Conservation (phyloP, 2,888 invertebrate genomes). For the Drosophila imparisetae region DNA sequence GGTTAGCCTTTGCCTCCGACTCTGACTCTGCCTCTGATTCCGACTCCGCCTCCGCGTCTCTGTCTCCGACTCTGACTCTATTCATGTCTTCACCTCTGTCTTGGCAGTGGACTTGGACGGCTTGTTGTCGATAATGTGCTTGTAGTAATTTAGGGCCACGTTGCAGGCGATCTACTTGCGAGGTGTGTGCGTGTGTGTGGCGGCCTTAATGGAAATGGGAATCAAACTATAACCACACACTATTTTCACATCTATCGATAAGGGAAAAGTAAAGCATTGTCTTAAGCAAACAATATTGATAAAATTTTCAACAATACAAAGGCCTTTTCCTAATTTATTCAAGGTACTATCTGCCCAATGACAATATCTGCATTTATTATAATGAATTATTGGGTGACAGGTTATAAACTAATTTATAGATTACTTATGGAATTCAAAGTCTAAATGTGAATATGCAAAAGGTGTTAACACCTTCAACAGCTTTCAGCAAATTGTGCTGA, state of each 20-base stretch:
- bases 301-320: neutral
- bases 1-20: conserved; percentile 37
- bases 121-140: conserved; percentile 74
- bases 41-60: neutral
- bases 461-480: conserved; percentile 32
- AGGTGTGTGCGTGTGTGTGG: conserved; percentile 22
- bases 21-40: neutral
- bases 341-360: neutral
- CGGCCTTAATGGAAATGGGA: conserved; percentile 12
- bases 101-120: conserved; percentile 25
- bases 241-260: conserved; percentile 8
- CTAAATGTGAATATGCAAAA: conserved; percentile 38
- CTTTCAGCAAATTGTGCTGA: conserved; percentile 17
- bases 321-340: neutral
- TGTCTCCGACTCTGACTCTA: conserved; percentile 1
- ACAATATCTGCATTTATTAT: neutral
- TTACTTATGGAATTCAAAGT: neutral
- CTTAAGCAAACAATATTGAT: neutral
- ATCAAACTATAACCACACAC: neutral
- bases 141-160: conserved; percentile 62
- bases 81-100: conserved; percentile 20
- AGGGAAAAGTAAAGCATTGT: neutral
- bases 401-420: neutral
- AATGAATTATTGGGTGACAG: neutral
- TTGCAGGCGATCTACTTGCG: conserved; percentile 60